A percentile compares a stretch with the other conserved stretches of the same genome.
Evolutionary conservation across 1,140 invertebrate genomes (phyloP).

Genomic region (Venturia canescens): DNA sequence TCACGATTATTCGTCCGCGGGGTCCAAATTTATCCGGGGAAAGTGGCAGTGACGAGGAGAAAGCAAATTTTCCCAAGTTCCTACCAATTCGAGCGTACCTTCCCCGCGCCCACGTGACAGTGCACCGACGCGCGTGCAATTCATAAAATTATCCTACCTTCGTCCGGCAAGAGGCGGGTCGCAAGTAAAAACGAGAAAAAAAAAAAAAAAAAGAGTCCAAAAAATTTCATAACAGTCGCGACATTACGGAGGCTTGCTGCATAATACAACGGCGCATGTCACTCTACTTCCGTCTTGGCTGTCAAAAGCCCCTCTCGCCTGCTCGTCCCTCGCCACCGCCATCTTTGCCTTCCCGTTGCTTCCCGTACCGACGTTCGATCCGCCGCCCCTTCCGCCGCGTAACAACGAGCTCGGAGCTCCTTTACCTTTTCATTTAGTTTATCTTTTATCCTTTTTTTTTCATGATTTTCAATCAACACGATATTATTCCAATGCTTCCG

Average conservation of each 20-base stretch:
- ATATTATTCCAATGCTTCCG: background rate
- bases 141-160: too few species aligned
- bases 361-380: constrained; percentile 36
- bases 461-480: too few species aligned
- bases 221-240: background rate
- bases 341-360: constrained; percentile 42
- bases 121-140: too few species aligned
- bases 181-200: too few species aligned
- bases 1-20: too few species aligned
- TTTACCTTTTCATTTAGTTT: constrained; percentile 38
- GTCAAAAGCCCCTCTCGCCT: constrained; percentile 3
- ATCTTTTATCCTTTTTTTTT: constrained; percentile 36
- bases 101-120: too few species aligned
- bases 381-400: background rate
- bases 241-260: background rate
- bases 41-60: too few species aligned
- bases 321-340: background rate
- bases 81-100: too few species aligned
- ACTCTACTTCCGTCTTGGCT: constrained; percentile 20
- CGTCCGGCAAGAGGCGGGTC: too few species aligned
- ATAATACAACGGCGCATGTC: constrained; percentile 34
- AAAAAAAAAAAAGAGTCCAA: too few species aligned
- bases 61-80: too few species aligned
- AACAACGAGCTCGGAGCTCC: constrained; percentile 25
- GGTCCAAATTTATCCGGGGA: too few species aligned